phyloP scores from a whole-genome alignment of 1,140 invertebrate genomes.

The Heliconius melpomene region DNA sequence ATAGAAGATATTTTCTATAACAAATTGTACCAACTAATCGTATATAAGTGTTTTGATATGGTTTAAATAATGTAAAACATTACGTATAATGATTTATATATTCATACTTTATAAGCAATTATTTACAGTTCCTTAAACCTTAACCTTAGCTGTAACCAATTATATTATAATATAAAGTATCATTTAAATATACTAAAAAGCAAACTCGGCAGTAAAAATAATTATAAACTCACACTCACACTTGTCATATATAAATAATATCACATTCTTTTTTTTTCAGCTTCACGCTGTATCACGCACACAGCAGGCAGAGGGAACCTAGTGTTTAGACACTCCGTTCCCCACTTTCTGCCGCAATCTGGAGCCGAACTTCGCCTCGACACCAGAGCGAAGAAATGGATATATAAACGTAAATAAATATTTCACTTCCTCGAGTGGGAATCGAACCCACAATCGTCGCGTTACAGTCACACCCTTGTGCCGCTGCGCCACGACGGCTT shows the following conservation, averaged over 20 bases:
- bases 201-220: not conserved
- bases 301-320: too few species aligned
- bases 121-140: conserved; percentile 14
- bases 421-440: too few species aligned
- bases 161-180: conserved; percentile 1
- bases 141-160: not conserved
- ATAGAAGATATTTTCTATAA: conserved; percentile 51
- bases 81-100: not conserved
- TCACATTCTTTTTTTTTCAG: not conserved
- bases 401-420: too few species aligned
- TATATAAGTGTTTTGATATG: not conserved
- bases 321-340: too few species aligned
- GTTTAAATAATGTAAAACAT: not conserved
- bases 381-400: too few species aligned
- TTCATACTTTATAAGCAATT: not conserved
- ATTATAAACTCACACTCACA: not conserved
- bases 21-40: conserved; percentile 5
- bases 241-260: conserved; percentile 3
- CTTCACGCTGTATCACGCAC: too few species aligned
- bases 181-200: not conserved
- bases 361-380: too few species aligned
- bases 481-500: too few species aligned
- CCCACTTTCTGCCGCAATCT: too few species aligned
- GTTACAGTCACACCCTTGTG: too few species aligned
- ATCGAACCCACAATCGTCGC: too few species aligned